Base-by-base conservation (phyloP, 2,797 vertebrate species). In the Oceanodroma leucorhoa region DNA sequence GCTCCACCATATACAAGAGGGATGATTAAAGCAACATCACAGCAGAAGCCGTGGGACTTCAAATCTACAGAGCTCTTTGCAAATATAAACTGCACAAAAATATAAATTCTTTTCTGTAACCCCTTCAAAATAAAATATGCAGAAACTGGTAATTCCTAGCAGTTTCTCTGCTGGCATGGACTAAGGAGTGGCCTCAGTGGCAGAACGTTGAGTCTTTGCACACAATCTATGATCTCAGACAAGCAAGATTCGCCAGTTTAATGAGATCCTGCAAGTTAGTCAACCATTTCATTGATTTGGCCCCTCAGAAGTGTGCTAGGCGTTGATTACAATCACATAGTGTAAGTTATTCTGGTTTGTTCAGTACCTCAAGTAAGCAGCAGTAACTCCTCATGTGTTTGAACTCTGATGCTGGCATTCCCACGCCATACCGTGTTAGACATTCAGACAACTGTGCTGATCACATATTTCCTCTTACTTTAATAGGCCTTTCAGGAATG, bases 401-500 rank as follows among this genome's bases (percentile, higher is more conserved):
- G 86, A 95, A 87, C 67, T 89, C 51, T 62, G 53, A 67, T 67
- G 89, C 81, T 82, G 60, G 71, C 87, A 89, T 94, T 93, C 81
- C 71, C 86, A 71, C 34, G n/a, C 93, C 45, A 7, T 46, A 90
- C 62, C 3, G 0, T 26, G 70, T 94, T 88, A 94, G 83, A 91
- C 83, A 82, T 83, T 94, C 89, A 94, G 93, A 95, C 94, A 96
- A 96, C 92, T 95, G 54, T 60, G 89, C 87, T 94, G 89, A 94
- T 95, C 78, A 54, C 72, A 53, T 92, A 95, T 93, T 96, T 95
- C 94, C 96, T 96, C 82, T 92, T 85, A 76, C 86, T 95, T 95
- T 97, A 95, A 97, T 80, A 83, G 83, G 93, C 75, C 93, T 94
- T 95, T 96, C 92, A 97, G 96, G 89, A 97, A 89, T 57, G 95